A percentile compares a stretch with the other conserved stretches of the same genome.
Conservation (phyloP, 2,113 vertebrate species). For the Origma solitaria region DNA sequence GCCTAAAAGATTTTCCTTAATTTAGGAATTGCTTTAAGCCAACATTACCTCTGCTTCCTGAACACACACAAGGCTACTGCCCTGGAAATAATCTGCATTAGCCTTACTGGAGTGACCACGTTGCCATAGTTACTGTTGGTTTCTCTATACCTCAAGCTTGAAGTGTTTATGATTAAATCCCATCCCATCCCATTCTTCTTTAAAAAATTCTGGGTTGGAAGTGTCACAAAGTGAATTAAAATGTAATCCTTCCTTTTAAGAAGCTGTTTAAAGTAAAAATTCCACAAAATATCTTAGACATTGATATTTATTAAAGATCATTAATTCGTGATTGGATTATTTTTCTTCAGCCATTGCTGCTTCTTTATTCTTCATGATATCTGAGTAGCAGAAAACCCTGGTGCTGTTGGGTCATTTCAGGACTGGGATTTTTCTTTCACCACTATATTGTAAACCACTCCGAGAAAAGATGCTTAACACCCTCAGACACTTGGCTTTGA, state of each 20-base stretch:
- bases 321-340: not conserved
- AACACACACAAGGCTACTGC: constrained; percentile 70
- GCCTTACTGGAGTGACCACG: constrained; percentile 68
- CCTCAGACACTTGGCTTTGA: not conserved
- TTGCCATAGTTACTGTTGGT: constrained; percentile 77
- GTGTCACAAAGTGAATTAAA: not conserved
- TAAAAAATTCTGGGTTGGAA: not conserved
- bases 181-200: not conserved
- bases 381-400: not conserved
- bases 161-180: constrained; percentile 65
- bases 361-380: not conserved
- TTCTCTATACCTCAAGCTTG: constrained; percentile 58
- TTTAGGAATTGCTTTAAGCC: constrained; percentile 67
- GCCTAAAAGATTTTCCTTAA: constrained; percentile 28
- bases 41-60: constrained; percentile 73
- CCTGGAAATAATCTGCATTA: constrained; percentile 75
- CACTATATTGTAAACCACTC: not conserved
- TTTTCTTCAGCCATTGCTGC: not conserved
- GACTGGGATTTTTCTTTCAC: not conserved
- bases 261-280: not conserved
- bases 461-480: not conserved
- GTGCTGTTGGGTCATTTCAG: rapidly evolving
- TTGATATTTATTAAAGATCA: not conserved
- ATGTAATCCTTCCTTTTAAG: not conserved
- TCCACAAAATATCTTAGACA: not conserved